These are phyloP conservation scores for Rattus rattus DNA, from an alignment of 2,113 vertebrate species.

Conservation along the genomic window DNA sequence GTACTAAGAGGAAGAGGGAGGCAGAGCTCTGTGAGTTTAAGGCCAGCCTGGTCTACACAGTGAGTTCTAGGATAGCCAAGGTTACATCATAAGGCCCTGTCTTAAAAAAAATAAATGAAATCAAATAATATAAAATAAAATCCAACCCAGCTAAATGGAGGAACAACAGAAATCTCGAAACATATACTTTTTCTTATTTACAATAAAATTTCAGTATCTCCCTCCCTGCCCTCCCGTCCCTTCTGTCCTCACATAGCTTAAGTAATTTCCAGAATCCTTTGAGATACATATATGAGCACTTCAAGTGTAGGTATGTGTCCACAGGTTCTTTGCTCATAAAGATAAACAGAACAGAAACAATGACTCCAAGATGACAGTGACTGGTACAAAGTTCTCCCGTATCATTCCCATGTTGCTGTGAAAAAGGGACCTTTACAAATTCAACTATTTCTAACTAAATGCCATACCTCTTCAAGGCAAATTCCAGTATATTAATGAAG, in stretches of 20 bases:
- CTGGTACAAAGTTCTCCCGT: background rate
- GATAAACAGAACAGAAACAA: background rate
- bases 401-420: background rate
- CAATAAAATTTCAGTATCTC: background rate
- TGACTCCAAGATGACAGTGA: slow-evolving; percentile 39
- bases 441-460: slow-evolving; percentile 21
- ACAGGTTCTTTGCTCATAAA: background rate
- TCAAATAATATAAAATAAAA: background rate
- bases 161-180: slow-evolving; percentile 21
- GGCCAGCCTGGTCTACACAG: background rate
- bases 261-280: slow-evolving; percentile 13
- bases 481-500: slow-evolving; percentile 34
- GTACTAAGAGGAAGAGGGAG: background rate
- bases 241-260: background rate
- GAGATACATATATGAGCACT: background rate
- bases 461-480: background rate
- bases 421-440: background rate
- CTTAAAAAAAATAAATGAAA: background rate
- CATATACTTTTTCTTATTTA: background rate
- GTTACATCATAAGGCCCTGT: background rate
- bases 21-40: background rate
- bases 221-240: background rate
- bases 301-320: background rate
- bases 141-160: background rate
- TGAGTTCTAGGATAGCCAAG: background rate